Evolutionary conservation across 2,113 vertebrate species (phyloP).

Genomic region (human (Homo sapiens)): DNA sequence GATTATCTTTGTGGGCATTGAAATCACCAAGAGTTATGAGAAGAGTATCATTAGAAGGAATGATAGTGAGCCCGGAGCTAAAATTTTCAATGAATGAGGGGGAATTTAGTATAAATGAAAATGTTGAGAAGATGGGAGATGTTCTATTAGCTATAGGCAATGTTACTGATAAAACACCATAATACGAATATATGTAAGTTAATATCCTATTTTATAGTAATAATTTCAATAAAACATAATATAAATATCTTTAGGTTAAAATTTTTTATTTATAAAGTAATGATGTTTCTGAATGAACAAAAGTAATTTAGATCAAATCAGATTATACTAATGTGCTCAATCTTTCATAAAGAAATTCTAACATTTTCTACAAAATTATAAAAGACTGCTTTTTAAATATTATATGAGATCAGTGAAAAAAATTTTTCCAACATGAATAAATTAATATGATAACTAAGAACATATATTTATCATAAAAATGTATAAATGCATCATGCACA

Average conservation of each 20-base stretch:
- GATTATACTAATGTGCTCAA: not conserved
- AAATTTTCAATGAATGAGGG: constrained; percentile 7
- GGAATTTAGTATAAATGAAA: not conserved
- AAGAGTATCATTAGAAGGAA: not conserved
- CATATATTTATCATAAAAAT: constrained; percentile 4
- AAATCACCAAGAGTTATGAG: not conserved
- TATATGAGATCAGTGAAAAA: not conserved
- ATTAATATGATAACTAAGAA: not conserved
- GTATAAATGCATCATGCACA: not conserved
- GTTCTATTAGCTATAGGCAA: not conserved
- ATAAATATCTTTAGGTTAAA: not conserved
- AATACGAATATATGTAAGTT: not conserved
- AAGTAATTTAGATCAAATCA: not conserved
- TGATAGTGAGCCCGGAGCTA: not conserved
- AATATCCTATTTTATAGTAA: not conserved
- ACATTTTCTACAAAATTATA: not conserved
- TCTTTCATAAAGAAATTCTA: constrained; percentile 22
- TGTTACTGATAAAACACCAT: not conserved
- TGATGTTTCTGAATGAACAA: not conserved
- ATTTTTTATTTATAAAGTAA: not conserved
- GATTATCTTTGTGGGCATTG: not conserved
- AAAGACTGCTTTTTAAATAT: not conserved
- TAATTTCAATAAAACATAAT: not conserved
- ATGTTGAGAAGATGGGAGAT: not conserved
- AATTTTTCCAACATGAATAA: not conserved